Evolutionary conservation across 2,888 invertebrate species (phyloP).

Genomic region (Phasia obesa): DNA sequence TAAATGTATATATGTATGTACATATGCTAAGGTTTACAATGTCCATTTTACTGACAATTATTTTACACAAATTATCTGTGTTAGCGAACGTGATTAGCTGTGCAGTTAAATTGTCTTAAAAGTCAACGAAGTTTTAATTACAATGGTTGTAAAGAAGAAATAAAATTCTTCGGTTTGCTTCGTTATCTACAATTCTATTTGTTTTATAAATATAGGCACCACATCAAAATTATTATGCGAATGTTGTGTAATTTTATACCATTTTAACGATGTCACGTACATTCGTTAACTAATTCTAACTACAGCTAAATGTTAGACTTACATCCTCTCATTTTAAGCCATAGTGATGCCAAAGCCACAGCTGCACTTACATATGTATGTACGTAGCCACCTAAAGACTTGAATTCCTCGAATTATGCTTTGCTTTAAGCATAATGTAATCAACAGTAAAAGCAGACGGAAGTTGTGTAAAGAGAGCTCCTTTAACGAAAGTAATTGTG

Average conservation of each 20-base stretch:
- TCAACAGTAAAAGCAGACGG: conserved; percentile 51
- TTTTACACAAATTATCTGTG: background rate
- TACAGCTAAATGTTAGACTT: conserved; percentile 77
- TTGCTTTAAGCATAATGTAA: conserved; percentile 58
- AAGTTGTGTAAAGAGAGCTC: conserved; percentile 40
- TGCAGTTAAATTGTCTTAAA: conserved; percentile 1
- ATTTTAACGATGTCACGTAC: conserved; percentile 81
- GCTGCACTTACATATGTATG: background rate
- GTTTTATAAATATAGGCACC: conserved; percentile 52
- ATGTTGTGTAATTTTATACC: conserved; percentile 78
- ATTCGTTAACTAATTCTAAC: conserved; percentile 81
- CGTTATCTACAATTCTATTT: background rate
- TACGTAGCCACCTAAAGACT: conserved; percentile 10
- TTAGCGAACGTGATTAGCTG: background rate
- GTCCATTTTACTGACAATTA: background rate
- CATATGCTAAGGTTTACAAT: too few relatives aligned
- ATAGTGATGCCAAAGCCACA: conserved; percentile 3
- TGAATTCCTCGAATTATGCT: conserved; percentile 59
- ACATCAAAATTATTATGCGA: conserved; percentile 78
- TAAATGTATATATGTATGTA: too few relatives aligned
- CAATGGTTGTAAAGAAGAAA: conserved; percentile 23
- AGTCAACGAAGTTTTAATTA: conserved; percentile 33
- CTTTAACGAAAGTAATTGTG: conserved; percentile 18
- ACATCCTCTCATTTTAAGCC: conserved; percentile 50
- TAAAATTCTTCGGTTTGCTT: conserved; percentile 20